Conservation (phyloP, 2,797 vertebrate genomes). For the Rhyacichthys aspro region DNA sequence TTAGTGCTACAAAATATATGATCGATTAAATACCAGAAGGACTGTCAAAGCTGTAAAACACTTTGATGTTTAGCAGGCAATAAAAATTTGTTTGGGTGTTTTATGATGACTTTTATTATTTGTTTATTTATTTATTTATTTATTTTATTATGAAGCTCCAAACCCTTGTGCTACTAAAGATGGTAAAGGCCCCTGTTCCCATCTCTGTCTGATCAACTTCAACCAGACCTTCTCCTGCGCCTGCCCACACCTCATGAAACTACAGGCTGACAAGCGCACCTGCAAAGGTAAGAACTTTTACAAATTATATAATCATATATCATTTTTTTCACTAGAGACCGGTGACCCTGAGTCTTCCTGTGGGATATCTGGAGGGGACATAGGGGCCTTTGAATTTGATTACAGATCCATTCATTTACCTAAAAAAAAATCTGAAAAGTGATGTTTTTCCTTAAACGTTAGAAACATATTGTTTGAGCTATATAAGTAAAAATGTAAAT, state of each 20-base stretch:
- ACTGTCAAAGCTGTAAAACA: slow-evolving; percentile 14
- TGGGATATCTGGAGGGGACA: too few species aligned
- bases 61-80: slow-evolving; percentile 24
- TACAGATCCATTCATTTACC: too few species aligned
- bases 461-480: too few species aligned
- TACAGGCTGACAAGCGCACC: slow-evolving; percentile 88
- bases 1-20: slow-evolving; percentile 18
- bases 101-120: neutral
- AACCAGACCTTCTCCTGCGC: slow-evolving; percentile 94
- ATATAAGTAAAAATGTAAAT: too few species aligned
- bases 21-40: slow-evolving; percentile 33
- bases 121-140: neutral
- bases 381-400: too few species aligned
- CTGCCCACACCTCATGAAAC: slow-evolving; percentile 98
- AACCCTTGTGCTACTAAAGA: slow-evolving; percentile 91
- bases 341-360: too few species aligned
- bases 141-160: slow-evolving; percentile 79
- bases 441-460: too few species aligned
- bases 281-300: slow-evolving; percentile 84
- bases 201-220: slow-evolving; percentile 97
- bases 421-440: too few species aligned
- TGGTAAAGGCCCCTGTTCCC: slow-evolving; percentile 90
- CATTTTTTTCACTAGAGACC: too few species aligned
- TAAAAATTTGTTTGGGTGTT: too few species aligned
- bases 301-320: too few species aligned